phyloP scores from a whole-genome alignment of 2,888 invertebrate species.

The Axea sp. region DNA sequence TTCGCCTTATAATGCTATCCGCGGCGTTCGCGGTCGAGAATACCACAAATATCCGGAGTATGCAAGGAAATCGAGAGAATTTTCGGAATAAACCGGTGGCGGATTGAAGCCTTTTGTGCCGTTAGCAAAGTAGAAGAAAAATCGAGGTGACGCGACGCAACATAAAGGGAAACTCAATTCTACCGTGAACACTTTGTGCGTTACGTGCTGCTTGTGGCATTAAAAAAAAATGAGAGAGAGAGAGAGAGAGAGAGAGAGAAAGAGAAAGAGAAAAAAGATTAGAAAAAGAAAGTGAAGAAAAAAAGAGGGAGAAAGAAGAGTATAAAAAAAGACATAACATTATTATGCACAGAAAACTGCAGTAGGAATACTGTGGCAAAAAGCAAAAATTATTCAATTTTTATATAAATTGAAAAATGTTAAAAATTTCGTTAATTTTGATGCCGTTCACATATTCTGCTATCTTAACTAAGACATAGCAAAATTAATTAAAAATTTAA shows the following conservation, averaged over 20 bases:
- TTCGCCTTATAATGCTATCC: slow-evolving; percentile 34
- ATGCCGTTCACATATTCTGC: no score
- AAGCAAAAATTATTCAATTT: slow-evolving; percentile 51
- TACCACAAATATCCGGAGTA: slow-evolving; percentile 48
- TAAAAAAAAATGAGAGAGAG: slow-evolving; percentile 3
- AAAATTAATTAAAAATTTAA: no score
- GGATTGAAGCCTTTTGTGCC: slow-evolving; percentile 55
- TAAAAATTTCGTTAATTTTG: no score
- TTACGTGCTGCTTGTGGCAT: slow-evolving; percentile 49
- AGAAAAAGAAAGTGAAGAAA: not conserved
- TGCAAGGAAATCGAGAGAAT: slow-evolving; percentile 45
- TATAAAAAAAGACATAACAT: slow-evolving; percentile 10
- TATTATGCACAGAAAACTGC: slow-evolving; percentile 48
- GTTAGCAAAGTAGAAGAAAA: slow-evolving; percentile 44
- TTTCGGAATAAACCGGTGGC: slow-evolving; percentile 50
- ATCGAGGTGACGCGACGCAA: slow-evolving; percentile 47
- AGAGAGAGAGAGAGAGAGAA: not conserved
- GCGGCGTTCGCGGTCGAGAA: slow-evolving; percentile 2
- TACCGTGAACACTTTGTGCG: slow-evolving; percentile 54
- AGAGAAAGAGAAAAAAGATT: not conserved
- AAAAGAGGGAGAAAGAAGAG: not conserved
- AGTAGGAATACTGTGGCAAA: slow-evolving; percentile 13
- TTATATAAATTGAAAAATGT: no score
- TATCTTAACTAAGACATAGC: no score
- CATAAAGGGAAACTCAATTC: slow-evolving; percentile 59